A percentile compares a stretch with the other conserved stretches of the same genome.
These are phyloP conservation scores for Epirrhoe tristata DNA, from an alignment of 2,888 invertebrate species.

Conservation along the genomic window DNA sequence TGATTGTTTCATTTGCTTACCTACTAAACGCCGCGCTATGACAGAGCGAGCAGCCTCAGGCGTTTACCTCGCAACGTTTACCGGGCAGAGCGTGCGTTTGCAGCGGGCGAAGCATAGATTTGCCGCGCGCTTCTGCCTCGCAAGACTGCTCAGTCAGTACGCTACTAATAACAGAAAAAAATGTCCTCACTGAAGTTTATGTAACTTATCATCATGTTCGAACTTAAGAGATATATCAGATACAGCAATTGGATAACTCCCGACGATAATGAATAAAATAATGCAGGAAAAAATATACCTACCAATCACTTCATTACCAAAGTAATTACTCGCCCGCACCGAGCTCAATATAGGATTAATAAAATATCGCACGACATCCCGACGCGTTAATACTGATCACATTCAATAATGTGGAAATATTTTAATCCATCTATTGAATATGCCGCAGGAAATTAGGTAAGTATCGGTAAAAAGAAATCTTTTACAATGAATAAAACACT, in stretches of 20 bases:
- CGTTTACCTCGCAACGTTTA: too few relatives aligned
- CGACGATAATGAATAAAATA: background rate
- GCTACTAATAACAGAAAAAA: too few relatives aligned
- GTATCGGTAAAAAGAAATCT: background rate
- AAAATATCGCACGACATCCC: conserved; percentile 64
- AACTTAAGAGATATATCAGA: background rate
- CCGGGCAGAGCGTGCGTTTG: too few relatives aligned
- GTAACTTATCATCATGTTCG: too few relatives aligned
- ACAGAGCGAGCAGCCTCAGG: too few relatives aligned
- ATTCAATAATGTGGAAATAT: conserved; percentile 44
- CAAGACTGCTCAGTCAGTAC: too few relatives aligned
- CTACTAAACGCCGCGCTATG: too few relatives aligned
- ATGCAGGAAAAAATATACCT: conserved; percentile 18
- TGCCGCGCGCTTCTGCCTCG: too few relatives aligned
- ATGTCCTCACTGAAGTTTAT: too few relatives aligned
- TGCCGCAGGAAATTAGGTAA: background rate
- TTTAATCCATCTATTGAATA: conserved; percentile 19
- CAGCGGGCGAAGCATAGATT: too few relatives aligned
- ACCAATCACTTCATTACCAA: conserved; percentile 51
- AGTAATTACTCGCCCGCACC: conserved; percentile 67
- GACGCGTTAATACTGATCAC: conserved; percentile 54
- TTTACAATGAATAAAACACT: conserved; percentile 1
- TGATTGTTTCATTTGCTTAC: background rate
- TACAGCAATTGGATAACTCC: background rate
- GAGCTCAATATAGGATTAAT: conserved; percentile 66